Percentiles rank a stretch among this genome's conserved stretches.
phyloP scores from a whole-genome alignment of 2,888 invertebrate species.

The Sesamia inferens region DNA sequence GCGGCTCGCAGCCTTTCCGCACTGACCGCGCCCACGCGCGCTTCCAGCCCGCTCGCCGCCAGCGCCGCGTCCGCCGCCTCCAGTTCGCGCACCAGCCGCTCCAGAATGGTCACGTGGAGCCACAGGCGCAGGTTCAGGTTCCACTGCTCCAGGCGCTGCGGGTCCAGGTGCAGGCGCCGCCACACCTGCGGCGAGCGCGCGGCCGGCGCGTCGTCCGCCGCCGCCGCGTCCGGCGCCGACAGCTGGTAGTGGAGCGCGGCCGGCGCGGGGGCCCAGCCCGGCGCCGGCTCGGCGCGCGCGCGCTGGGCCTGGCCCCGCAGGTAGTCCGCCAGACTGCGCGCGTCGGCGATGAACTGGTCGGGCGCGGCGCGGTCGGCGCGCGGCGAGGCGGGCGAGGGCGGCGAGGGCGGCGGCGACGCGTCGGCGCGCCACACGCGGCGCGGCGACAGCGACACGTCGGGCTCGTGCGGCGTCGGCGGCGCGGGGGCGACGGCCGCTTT shows the following conservation, averaged over 20 bases:
- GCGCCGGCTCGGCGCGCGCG: slow-evolving; percentile 38
- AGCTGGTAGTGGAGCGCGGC: slow-evolving; percentile 40
- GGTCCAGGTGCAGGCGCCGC: slow-evolving; percentile 91
- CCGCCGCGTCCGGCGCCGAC: slow-evolving; percentile 58
- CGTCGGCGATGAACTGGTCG: slow-evolving; percentile 74
- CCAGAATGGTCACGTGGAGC: slow-evolving; percentile 95
- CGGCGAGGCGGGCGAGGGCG: slow-evolving; percentile 50
- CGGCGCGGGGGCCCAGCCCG: slow-evolving; percentile 74
- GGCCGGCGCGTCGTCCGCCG: slow-evolving; percentile 67
- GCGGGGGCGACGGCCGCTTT: slow-evolving; percentile 43
- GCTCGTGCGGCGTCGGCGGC: slow-evolving; percentile 26
- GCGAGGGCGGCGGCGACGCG: slow-evolving; percentile 73
- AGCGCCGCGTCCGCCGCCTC: slow-evolving; percentile 92
- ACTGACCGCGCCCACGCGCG: slow-evolving; percentile 74
- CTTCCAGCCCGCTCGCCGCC: slow-evolving; percentile 80
- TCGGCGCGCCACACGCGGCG: slow-evolving; percentile 61
- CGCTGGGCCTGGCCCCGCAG: slow-evolving; percentile 78
- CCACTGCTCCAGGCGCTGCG: slow-evolving; percentile 93
- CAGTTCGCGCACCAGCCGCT: slow-evolving; percentile 93
- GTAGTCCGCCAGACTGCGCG: slow-evolving; percentile 78
- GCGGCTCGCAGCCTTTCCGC: slow-evolving; percentile 72
- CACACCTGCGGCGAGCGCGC: slow-evolving; percentile 82
- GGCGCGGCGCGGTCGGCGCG: slow-evolving; percentile 42
- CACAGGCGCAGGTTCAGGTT: slow-evolving; percentile 91
- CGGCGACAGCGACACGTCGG: slow-evolving; percentile 85